A percentile compares a stretch with the other conserved stretches of the same genome.
Conservation (phyloP, 2,888 invertebrate species). For the Ptychoptera contaminata region DNA sequence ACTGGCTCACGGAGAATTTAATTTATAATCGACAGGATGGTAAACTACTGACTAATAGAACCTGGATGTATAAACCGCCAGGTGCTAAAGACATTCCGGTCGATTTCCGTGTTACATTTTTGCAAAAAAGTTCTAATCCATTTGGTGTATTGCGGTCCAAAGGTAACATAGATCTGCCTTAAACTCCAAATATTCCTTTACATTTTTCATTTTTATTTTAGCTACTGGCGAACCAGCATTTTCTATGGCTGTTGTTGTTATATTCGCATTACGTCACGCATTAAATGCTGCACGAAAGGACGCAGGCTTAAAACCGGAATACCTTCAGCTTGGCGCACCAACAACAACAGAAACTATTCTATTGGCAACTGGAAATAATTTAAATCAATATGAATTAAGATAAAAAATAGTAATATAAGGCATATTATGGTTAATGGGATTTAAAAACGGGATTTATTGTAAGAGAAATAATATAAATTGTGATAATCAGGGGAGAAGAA, state of each 20-base stretch:
- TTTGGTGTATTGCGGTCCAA: conserved; percentile 51
- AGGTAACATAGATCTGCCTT: conserved; percentile 37
- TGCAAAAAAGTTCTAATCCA: conserved; percentile 44
- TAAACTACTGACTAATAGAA: conserved; percentile 45
- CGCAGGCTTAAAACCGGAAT: conserved; percentile 27
- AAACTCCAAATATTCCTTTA: too few relatives aligned
- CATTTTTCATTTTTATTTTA: conserved; percentile 7
- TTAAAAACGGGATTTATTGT: too few relatives aligned
- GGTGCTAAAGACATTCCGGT: conserved; percentile 53
- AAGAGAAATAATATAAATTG: too few relatives aligned
- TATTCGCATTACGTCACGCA: conserved; percentile 36
- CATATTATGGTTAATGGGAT: too few relatives aligned
- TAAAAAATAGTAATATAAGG: too few relatives aligned
- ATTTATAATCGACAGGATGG: conserved; percentile 43
- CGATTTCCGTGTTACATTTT: conserved; percentile 40
- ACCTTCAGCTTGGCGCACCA: conserved; percentile 28
- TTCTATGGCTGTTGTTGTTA: conserved; percentile 17
- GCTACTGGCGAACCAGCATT: conserved; percentile 23
- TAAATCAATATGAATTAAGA: too few relatives aligned
- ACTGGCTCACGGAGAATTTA: conserved; percentile 52
- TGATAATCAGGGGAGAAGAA: too few relatives aligned
- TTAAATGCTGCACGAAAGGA: conserved; percentile 35
- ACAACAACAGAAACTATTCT: conserved; percentile 20
- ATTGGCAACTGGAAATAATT: conserved; percentile 17
- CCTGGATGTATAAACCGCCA: conserved; percentile 60